phyloP scores from a whole-genome alignment of 2,113 vertebrate genomes.

The Tichodroma muraria region DNA sequence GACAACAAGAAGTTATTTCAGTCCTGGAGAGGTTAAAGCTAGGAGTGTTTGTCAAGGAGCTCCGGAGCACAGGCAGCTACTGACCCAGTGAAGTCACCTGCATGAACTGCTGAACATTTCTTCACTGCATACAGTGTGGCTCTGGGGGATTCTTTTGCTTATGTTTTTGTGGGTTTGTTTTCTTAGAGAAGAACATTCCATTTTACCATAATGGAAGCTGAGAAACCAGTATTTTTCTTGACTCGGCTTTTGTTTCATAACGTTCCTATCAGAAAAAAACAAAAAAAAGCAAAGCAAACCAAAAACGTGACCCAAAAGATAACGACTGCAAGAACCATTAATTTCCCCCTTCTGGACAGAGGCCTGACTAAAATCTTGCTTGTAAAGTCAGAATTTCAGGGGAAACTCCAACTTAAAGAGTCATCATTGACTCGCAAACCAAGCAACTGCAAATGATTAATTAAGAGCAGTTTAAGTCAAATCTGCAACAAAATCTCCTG shows the following conservation, averaged over 20 bases:
- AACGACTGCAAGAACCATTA: not conserved
- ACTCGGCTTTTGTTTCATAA: not conserved
- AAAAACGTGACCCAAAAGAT: not conserved
- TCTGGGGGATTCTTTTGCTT: not conserved
- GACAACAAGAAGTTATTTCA: not conserved
- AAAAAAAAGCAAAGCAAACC: not conserved
- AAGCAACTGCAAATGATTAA: slow-evolving; percentile 2
- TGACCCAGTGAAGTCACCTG: slow-evolving; percentile 15
- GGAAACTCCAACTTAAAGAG: slow-evolving; percentile 31
- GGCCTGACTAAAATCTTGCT: not conserved
- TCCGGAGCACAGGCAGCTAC: not conserved
- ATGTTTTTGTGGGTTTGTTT: not conserved
- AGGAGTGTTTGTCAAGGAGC: not conserved
- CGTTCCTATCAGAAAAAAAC: not conserved
- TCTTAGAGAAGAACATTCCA: not conserved
- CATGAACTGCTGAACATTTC: not conserved
- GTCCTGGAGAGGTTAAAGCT: not conserved
- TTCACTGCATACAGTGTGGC: not conserved
- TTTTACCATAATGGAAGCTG: not conserved
- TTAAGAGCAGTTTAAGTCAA: not conserved
- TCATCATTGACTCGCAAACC: not conserved
- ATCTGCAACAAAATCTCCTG: not conserved
- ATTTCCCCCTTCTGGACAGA: not conserved
- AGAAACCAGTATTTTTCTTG: not conserved
- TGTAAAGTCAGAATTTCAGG: slow-evolving; percentile 24